Evolutionary conservation across 2,888 invertebrate species (phyloP), one percentile per base, ranked within the genome.

Genomic region (Aleiodes alternator): DNA sequence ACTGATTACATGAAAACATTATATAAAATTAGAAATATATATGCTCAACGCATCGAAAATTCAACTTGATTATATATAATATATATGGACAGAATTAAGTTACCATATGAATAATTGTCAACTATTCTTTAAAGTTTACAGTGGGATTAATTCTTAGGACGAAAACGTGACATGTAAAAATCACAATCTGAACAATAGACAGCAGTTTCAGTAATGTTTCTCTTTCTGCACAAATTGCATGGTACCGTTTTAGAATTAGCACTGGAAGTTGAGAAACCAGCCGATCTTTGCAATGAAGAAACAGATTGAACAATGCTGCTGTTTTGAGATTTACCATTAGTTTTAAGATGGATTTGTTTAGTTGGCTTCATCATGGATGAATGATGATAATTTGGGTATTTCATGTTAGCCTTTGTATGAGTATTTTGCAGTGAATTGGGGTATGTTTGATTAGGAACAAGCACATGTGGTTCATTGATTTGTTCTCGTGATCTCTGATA

Each of bases 111-210:
- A 48, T 55, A 9, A 50, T 16, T 38, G 12, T 50, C 16, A 72
- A 38, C 43, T 12, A 23, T 29, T 8, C 6, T 14, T 23, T 14
- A 16, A 14, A 11, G 23, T 34, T 56, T 34, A 43, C 16, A 14
- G 14, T 14, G 12, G 9, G 38, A 78, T 85, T 82, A 92, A 84
- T 92, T 91, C 82, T 92, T 92, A 57, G 94, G 94, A 86, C 94
- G 94, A 89, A 95, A 95, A 85, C 95, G 92, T 79, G 96, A 96
- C 94, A 98, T 95, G 87, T 97, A 98, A 90, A 95, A 97, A 87
- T 97, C 96, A 90, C 97, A 97, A 90, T 97, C 97, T 69, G 94
- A 92, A 90, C 97, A 98, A 87, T 97, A 97, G 82, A 94, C 92
- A 50, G 94, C 94, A 12, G 96, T 95, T 14, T 95, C 93, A 68